Evolutionary conservation across 2,888 invertebrate species (phyloP), one percentile per base, ranked within the genome.

Genomic region (Acronicta alni): DNA sequence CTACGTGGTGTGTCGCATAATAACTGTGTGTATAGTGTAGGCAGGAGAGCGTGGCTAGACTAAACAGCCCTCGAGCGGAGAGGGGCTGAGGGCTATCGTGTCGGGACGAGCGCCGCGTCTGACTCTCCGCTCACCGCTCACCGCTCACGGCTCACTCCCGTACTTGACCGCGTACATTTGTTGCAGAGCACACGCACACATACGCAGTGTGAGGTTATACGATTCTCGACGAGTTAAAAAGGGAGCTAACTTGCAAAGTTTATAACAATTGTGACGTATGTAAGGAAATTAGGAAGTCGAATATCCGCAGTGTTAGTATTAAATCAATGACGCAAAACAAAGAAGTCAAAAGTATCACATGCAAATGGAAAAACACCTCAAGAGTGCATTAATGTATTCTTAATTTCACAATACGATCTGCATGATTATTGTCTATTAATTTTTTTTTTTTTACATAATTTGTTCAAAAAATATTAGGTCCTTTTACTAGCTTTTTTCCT

Each of bases 51-150:
- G 44, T 30, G 63, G 63, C 63, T 37, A 46, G 30, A 57, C 57
- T 23, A 12, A 45, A 39, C 63, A 43, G 64, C 63, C 46, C 63
- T 46, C 38, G 30, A 42, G 63, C 23, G 8, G 45, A 45, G 60
- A 42, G 57, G 47, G 41, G 52, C 52, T 14, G 63, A 46, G 57
- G 37, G 63, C 63, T n/a, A 30, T 4, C 43, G 26, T 15, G 43
- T 10, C 23, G 42, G 9, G 14, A 3, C 9, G 9, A 2, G 23
- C 23, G 23, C 7, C 10, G 32, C 23, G 43, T 14, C 15, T 20
- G 43, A 9, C 43, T 23, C 43, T 9, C 10, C n/a, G 10, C 10
- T n/a, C n/a, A n/a, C n/a, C n/a, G n/a, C n/a, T n/a, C n/a, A 32
- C 16, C 14, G 3, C 16, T 7, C 4, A 20, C 3, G 2, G 7